phyloP scores from a whole-genome alignment of 2,888 invertebrate genomes.

The Megastigmus dorsalis region DNA sequence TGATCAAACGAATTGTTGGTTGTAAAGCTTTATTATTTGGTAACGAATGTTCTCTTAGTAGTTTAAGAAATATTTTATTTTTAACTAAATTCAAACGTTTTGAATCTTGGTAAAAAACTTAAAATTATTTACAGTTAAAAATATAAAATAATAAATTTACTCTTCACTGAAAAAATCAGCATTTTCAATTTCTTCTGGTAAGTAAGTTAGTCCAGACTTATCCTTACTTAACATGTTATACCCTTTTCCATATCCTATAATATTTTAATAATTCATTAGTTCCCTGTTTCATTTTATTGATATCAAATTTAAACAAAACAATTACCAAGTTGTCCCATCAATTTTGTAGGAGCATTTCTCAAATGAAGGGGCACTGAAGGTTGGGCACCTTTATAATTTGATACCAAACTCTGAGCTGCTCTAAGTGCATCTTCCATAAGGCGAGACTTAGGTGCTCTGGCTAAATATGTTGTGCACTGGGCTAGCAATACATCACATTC shows the following conservation, averaged over 20 bases:
- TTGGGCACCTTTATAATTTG: constrained; percentile 80
- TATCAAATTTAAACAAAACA: constrained; percentile 6
- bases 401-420: constrained; percentile 79
- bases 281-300: neutral
- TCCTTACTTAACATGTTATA: constrained; percentile 78
- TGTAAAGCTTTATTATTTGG: too few species aligned
- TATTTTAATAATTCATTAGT: constrained; percentile 12
- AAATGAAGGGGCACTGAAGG: constrained; percentile 87
- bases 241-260: constrained; percentile 80
- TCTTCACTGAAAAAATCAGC: constrained; percentile 77
- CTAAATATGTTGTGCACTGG: constrained; percentile 85
- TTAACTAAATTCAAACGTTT: too few species aligned
- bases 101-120: too few species aligned
- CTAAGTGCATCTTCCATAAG: constrained; percentile 77
- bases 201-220: constrained; percentile 78
- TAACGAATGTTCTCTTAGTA: too few species aligned
- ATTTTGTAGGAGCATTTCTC: constrained; percentile 84
- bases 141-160: neutral
- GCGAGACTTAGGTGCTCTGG: constrained; percentile 84
- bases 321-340: constrained; percentile 85
- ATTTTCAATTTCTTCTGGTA: constrained; percentile 82
- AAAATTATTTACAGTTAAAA: neutral
- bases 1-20: too few species aligned
- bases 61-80: too few species aligned
- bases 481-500: constrained; percentile 86